A percentile compares a stretch with the other conserved stretches of the same genome.
These are phyloP conservation scores for Lycaena phlaeas DNA, from an alignment of 2,888 invertebrate genomes.

Conservation along the genomic window DNA sequence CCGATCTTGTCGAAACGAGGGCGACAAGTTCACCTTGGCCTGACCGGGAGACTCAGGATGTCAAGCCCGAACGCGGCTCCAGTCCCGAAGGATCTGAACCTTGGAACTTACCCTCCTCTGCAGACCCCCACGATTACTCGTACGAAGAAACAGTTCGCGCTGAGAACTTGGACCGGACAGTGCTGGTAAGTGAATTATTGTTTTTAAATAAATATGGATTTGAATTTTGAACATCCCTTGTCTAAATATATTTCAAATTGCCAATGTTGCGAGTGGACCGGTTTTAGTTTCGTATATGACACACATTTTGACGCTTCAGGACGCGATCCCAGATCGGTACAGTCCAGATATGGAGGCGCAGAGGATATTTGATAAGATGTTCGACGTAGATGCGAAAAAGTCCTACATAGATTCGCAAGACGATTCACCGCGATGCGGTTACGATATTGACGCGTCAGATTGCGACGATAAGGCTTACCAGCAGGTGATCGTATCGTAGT, in stretches of 20 bases:
- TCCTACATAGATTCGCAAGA: conserved; percentile 55
- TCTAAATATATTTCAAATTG: too few relatives aligned
- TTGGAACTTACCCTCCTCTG: conserved; percentile 48
- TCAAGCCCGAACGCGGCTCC: conserved; percentile 44
- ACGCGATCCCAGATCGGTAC: conserved; percentile 68
- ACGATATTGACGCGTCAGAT: conserved; percentile 67
- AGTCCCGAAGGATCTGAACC: conserved; percentile 58
- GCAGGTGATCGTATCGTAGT: conserved; percentile 64
- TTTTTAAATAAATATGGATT: background rate
- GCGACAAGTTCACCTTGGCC: conserved; percentile 52
- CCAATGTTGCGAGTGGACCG: too few relatives aligned
- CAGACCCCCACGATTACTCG: conserved; percentile 48
- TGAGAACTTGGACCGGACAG: conserved; percentile 57
- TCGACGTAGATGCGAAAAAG: conserved; percentile 68
- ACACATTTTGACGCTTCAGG: conserved; percentile 65
- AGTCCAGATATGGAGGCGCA: conserved; percentile 72
- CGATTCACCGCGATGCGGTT: conserved; percentile 63
- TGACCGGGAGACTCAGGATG: conserved; percentile 39
- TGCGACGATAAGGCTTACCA: conserved; percentile 65
- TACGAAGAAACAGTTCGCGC: conserved; percentile 58
- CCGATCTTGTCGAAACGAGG: conserved; percentile 51
- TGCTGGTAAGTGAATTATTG: conserved; percentile 46
- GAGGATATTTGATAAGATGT: conserved; percentile 74
- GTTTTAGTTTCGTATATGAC: conserved; percentile 38
- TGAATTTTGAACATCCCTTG: too few relatives aligned